Base-by-base conservation (phyloP, 2,113 vertebrate species). In the Tragelaphus imberbis region DNA sequence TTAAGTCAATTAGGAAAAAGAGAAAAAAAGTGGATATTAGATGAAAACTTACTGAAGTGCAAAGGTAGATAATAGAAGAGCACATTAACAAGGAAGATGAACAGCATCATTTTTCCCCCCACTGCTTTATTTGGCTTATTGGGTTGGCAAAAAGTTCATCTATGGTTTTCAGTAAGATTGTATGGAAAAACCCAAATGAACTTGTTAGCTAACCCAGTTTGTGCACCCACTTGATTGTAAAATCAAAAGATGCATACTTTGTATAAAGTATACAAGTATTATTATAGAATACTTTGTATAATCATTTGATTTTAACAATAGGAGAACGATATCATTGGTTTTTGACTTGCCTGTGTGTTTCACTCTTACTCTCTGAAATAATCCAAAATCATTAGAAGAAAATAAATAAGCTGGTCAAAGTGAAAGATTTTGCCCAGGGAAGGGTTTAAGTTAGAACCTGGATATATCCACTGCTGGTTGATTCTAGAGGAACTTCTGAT, bases 91-190 rank as follows among this genome's bases (percentile, higher is more conserved):
- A 49, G 10, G 3, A 80, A 53, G 7, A 40, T n/a, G 33, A 33
- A 3, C 27, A 5, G 17, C 8, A 33, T 27, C 14, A 8, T 79
- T 30, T 30, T 10, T 17, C 8, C 1, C 4, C 27, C 14, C 4
- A 49, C 27, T 30, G 4, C 19, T 51, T 80, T 30, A 80, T 51
- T 44, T 80, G 77, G 44, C 27, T 80, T 49, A 75, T 44, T 44
- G 10, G 21, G 2, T 75, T 75, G 21, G 36, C 36, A 44, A 75
- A 75, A 75, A 75, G 10, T 44, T 75, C 36, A 40, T 23, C 21
- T 0, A 5, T 11, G 7, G 23, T 75, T 44, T 75, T 75, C 68
- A 25, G 68, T 25, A 75, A 75, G 68, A 75, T 40, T 1, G 2
- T 40, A 40, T 13, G 68, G 68, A 75, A 25, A 75, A 75, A 75